phyloP scores from a whole-genome alignment of 64 coral and sea anemone genomes.

The Porites australiensis region DNA sequence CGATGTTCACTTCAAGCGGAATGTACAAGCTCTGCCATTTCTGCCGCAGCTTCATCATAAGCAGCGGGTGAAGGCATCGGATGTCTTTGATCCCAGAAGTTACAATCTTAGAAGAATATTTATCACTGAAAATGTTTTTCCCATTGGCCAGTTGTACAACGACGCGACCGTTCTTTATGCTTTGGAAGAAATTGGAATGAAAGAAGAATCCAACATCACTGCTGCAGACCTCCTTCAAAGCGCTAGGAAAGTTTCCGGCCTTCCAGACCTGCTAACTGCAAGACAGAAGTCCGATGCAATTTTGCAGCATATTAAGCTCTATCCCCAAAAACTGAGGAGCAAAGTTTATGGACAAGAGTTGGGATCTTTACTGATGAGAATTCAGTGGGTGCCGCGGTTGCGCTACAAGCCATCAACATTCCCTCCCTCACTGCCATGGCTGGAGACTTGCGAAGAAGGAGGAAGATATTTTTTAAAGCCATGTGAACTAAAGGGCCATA shows the following conservation, averaged over 20 bases:
- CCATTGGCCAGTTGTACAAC: neutral
- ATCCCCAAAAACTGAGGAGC: conserved; percentile 16
- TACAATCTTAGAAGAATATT: conserved; percentile 25
- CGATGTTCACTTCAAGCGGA: conserved; percentile 19
- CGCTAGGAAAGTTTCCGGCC: conserved; percentile 20
- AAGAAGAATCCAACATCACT: conserved; percentile 33
- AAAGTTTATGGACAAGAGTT: conserved; percentile 4
- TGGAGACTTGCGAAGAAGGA: neutral
- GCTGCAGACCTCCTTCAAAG: conserved; percentile 59
- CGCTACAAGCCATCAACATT: conserved; percentile 35
- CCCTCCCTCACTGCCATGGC: conserved; percentile 50
- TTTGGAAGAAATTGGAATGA: conserved; percentile 63
- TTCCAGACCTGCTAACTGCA: conserved; percentile 24
- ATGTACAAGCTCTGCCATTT: conserved; percentile 19
- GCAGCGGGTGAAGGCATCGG: neutral
- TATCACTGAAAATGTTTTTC: conserved; percentile 45
- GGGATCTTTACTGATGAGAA: conserved; percentile 1
- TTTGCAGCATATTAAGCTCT: conserved; percentile 43
- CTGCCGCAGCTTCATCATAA: neutral
- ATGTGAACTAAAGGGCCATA: conserved; percentile 56
- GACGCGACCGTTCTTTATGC: neutral
- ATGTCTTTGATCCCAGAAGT: conserved; percentile 47
- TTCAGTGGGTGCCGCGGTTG: conserved; percentile 64
- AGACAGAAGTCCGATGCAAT: conserved; percentile 62
- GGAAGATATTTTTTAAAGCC: conserved; percentile 29